A percentile compares a stretch with the other conserved stretches of the same genome.
phyloP scores from a whole-genome alignment of 2,797 vertebrate genomes.

The Channallabes apus region DNA sequence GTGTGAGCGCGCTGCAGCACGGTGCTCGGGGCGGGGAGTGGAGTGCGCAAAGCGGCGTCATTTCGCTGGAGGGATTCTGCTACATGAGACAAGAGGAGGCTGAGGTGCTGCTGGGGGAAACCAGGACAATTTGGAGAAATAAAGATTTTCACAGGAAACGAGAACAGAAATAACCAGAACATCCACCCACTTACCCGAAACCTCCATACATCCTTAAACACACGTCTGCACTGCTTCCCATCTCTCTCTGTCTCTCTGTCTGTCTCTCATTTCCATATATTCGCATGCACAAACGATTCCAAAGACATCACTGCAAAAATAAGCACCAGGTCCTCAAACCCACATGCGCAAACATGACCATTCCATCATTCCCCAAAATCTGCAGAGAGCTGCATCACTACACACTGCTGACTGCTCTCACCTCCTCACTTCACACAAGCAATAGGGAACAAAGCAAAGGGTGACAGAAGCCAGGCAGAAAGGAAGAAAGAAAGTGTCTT shows the following conservation, averaged over 20 bases:
- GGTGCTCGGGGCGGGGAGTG: conserved; percentile 26
- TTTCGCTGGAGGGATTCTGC: neutral
- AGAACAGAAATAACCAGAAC: conserved; percentile 29
- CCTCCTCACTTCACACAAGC: conserved; percentile 16
- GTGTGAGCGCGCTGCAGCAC: conserved; percentile 70
- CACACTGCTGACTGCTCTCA: conserved; percentile 2
- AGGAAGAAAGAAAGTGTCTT: conserved; percentile 53
- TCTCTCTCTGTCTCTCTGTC: neutral
- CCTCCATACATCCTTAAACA: neutral
- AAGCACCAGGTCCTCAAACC: neutral
- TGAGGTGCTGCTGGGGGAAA: neutral
- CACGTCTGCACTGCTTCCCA: neutral
- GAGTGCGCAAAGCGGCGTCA: conserved; percentile 47
- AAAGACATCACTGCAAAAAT: neutral
- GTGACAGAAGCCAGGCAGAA: neutral
- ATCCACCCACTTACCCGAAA: neutral
- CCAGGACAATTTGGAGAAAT: conserved; percentile 30
- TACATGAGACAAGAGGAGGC: conserved; percentile 4
- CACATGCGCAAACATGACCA: conserved; percentile 22
- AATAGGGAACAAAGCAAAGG: conserved; percentile 11
- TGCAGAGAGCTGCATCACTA: conserved; percentile 33
- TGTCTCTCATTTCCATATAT: neutral
- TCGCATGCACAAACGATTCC: neutral
- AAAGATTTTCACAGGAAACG: conserved; percentile 41
- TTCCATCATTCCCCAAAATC: neutral